phyloP scores from a whole-genome alignment of 53 echinoderm and acorn worm genomes.

The Stichopus horrens region DNA sequence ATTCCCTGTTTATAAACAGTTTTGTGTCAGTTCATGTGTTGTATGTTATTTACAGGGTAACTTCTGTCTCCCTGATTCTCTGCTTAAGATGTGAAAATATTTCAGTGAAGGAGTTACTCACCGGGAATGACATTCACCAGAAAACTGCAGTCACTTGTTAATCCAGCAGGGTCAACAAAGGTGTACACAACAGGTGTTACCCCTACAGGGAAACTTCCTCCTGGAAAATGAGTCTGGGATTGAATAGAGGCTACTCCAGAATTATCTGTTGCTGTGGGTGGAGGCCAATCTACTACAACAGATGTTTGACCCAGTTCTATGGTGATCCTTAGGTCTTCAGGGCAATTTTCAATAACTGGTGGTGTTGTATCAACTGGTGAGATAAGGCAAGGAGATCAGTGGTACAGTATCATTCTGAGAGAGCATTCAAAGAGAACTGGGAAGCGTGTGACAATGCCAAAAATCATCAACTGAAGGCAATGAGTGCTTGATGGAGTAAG shows the following conservation, averaged over 20 bases:
- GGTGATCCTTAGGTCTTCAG: not conserved
- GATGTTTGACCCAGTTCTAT: conserved; percentile 57
- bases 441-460: no score
- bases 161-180: conserved; percentile 45
- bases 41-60: no score
- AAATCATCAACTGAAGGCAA: no score
- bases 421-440: no score
- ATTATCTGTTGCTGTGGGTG: conserved; percentile 56
- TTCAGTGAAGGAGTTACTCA: not conserved
- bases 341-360: conserved; percentile 31
- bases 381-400: no score
- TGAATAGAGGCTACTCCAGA: conserved; percentile 43
- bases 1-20: no score
- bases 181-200: conserved; percentile 51
- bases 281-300: conserved; percentile 38
- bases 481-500: no score
- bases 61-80: no score
- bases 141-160: conserved; percentile 11
- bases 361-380: conserved; percentile 52
- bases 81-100: no score
- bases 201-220: conserved; percentile 49
- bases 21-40: no score
- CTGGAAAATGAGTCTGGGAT: conserved; percentile 34
- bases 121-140: conserved; percentile 7
- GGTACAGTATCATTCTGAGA: no score